Evolutionary conservation across 2,797 vertebrate species (phyloP), one percentile per base, ranked within the genome.

Genomic region (Pelochelys cantorii): DNA sequence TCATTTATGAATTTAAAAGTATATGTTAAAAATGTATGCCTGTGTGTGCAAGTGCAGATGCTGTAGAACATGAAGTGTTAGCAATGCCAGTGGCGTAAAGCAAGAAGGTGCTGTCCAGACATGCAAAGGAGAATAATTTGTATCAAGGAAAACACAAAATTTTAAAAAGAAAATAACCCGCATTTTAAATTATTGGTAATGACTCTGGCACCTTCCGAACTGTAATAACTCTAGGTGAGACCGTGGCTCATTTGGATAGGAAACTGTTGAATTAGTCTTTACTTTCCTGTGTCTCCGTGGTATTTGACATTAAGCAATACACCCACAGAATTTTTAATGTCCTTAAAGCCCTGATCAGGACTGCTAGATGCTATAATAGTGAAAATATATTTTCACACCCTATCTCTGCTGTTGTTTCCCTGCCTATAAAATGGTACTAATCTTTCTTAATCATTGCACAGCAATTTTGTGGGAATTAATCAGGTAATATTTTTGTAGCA

Each of bases 391-490:
- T 92, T 95, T 48, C 42, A 31, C 93, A 91, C 83, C 90, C 54
- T 37, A n/a, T 77, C 90, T 92, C 71, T 80, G 42, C 79, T 79
- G 84, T 79, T 27, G 83, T 86, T 91, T 90, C 57, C 75, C 90
- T 56, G n/a, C 37, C 77, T 37, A 37, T 92, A 81, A 68, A 91
- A 29, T 74, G 48, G 13, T 3, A 62, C 93, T 95, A 93, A 93
- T 84, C 62, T 91, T 94, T 91, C 62, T 65, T 94, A 85, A 95
- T 88, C 85, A 94, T 91, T 91, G 78, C 74, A 94, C 81, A 94
- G 4, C 23, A 81, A 71, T n/a, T 37, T 90, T 60, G 1, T 96
- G 79, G 60, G 88, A 86, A 86, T 95, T 95, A 95, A 84, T 96
- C 94, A 95, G 34, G 53, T 25, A 1, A 0, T 12, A 68, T 78